Conservation (phyloP, 2,797 vertebrate genomes). For the Pseudopleuronectes americanus region DNA sequence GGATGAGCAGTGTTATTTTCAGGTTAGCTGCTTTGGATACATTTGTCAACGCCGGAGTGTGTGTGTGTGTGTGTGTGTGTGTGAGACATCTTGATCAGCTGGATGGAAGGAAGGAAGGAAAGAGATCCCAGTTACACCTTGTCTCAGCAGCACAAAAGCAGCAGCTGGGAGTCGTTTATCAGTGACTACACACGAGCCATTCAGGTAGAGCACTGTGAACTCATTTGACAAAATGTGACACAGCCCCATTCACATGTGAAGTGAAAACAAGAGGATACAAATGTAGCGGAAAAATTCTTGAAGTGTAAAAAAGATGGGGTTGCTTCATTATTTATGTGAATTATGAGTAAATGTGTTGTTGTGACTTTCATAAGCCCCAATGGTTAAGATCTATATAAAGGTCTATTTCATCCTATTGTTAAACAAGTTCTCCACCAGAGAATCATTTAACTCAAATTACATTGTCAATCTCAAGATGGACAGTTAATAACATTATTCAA, state of each 20-base stretch:
- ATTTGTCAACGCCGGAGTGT: background rate
- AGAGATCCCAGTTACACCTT: background rate
- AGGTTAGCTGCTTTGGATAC: conserved; percentile 1
- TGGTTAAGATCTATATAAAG: background rate
- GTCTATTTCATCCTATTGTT: too few relatives aligned
- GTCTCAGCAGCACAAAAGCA: conserved; percentile 23
- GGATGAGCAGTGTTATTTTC: background rate
- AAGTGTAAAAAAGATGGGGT: background rate
- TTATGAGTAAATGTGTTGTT: too few relatives aligned
- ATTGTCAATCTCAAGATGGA: background rate
- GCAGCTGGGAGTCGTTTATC: conserved; percentile 39
- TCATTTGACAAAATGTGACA: conserved; percentile 4
- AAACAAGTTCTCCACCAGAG: too few relatives aligned
- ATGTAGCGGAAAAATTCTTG: background rate
- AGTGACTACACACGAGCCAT: conserved; percentile 7
- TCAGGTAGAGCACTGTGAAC: background rate
- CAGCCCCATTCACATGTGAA: background rate
- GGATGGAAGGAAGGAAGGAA: background rate
- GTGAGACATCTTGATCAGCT: conserved; percentile 6
- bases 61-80: background rate
- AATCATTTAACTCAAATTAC: background rate
- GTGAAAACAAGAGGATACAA: background rate
- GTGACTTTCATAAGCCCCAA: too few relatives aligned
- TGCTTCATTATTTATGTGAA: background rate
- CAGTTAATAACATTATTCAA: too few relatives aligned